Percentiles rank a stretch among this genome's conserved stretches.
phyloP scores from a whole-genome alignment of 2,113 vertebrate species.

The Casuarius casuarius region DNA sequence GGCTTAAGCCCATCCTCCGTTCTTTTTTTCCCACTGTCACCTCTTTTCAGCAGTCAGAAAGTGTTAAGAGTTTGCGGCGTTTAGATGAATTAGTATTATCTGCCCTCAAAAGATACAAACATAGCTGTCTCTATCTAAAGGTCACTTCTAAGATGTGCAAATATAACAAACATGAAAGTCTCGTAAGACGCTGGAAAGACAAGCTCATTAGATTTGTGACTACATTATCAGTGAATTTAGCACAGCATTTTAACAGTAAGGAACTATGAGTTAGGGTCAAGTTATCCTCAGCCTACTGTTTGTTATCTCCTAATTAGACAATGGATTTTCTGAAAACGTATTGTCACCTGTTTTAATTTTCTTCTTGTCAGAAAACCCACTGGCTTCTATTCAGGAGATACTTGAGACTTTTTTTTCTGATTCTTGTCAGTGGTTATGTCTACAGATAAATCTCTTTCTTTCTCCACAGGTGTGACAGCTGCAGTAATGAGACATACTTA shows the following conservation, averaged over 20 bases:
- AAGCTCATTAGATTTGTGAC: not conserved
- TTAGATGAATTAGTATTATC: not conserved
- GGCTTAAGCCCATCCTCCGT: fast-evolving
- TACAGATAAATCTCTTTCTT: not conserved
- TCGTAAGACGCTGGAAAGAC: not conserved
- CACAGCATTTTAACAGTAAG: not conserved
- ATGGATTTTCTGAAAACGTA: not conserved
- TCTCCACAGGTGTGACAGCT: not conserved
- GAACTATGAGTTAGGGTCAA: not conserved
- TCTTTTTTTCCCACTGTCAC: not conserved
- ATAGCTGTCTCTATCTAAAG: not conserved
- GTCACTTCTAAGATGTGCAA: not conserved
- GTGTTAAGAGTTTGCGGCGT: too few relatives aligned
- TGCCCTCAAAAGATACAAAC: not conserved
- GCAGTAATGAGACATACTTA: not conserved
- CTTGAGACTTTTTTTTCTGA: not conserved
- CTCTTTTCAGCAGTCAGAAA: not conserved
- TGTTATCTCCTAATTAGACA: not conserved
- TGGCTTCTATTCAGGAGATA: not conserved
- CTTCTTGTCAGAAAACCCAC: not conserved
- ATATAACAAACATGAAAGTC: not conserved
- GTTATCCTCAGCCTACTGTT: not conserved
- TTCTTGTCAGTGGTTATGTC: not conserved
- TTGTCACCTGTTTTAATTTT: not conserved
- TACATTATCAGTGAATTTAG: not conserved